phyloP scores from a whole-genome alignment of 2,797 vertebrate species.

The Micrastur ruficollis region DNA sequence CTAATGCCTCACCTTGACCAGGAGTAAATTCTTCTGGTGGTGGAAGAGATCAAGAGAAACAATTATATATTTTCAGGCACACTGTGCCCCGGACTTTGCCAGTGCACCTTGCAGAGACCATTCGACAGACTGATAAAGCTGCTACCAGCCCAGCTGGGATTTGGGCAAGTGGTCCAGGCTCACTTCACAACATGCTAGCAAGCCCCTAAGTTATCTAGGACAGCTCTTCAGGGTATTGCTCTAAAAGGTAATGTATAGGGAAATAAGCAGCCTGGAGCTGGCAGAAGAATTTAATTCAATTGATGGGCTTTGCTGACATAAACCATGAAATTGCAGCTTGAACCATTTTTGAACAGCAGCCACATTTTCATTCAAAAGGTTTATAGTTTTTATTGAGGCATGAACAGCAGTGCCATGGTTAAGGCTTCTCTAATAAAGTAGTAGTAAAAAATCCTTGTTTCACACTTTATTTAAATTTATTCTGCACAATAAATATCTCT shows the following conservation, averaged over 20 bases:
- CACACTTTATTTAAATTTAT: background rate
- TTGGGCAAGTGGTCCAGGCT: background rate
- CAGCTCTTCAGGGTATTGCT: background rate
- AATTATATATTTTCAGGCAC: background rate
- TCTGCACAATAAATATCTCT: background rate
- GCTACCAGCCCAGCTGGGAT: background rate
- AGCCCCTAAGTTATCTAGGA: background rate
- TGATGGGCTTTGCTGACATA: constrained; percentile 27
- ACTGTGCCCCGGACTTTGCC: background rate
- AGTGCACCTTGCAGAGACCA: background rate
- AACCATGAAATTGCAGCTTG: constrained; percentile 26
- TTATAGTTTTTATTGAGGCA: constrained; percentile 25
- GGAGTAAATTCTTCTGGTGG: background rate
- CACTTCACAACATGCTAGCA: background rate
- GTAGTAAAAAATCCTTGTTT: background rate
- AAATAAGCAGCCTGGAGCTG: background rate
- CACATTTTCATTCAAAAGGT: constrained; percentile 8
- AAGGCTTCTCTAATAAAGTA: background rate
- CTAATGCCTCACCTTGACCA: background rate
- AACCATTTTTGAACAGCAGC: constrained; percentile 28
- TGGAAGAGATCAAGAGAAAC: background rate
- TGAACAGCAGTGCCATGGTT: constrained; percentile 25
- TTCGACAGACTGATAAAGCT: background rate
- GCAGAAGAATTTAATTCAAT: constrained; percentile 1
- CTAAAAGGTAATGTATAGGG: background rate